Evolutionary conservation across 53 echinoderm and acorn worm species (phyloP).

Genomic region (Echinometra lucunter): DNA sequence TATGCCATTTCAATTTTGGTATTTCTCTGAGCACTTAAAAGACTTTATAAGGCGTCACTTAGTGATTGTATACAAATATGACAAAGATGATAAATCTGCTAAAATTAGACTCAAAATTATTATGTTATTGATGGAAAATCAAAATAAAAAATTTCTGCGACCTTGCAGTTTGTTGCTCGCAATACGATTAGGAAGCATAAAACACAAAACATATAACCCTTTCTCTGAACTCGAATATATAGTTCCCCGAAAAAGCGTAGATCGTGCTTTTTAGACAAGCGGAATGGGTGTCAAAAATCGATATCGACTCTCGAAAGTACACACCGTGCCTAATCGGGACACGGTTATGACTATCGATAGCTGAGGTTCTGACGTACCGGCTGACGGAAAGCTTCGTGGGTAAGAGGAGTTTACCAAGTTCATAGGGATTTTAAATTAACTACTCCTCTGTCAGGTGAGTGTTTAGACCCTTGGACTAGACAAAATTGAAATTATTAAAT

Average conservation of each 20-base stretch:
- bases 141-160: too few species aligned
- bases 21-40: too few species aligned
- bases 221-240: background rate
- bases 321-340: background rate
- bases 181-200: too few species aligned
- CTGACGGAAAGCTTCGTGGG: background rate
- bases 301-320: background rate
- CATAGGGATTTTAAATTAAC: background rate
- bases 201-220: background rate
- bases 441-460: background rate
- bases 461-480: background rate
- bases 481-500: background rate
- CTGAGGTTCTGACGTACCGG: background rate
- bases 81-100: too few species aligned
- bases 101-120: too few species aligned
- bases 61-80: too few species aligned
- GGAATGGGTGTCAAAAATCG: background rate
- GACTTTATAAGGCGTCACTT: too few species aligned
- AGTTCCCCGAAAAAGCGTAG: background rate
- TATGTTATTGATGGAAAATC: too few species aligned
- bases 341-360: background rate
- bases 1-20: too few species aligned
- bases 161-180: too few species aligned
- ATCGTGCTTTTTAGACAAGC: background rate
- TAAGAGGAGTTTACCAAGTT: background rate